These are phyloP conservation scores for Lasioglossum zephyrum DNA, from an alignment of 2,888 invertebrate species.

Conservation along the genomic window DNA sequence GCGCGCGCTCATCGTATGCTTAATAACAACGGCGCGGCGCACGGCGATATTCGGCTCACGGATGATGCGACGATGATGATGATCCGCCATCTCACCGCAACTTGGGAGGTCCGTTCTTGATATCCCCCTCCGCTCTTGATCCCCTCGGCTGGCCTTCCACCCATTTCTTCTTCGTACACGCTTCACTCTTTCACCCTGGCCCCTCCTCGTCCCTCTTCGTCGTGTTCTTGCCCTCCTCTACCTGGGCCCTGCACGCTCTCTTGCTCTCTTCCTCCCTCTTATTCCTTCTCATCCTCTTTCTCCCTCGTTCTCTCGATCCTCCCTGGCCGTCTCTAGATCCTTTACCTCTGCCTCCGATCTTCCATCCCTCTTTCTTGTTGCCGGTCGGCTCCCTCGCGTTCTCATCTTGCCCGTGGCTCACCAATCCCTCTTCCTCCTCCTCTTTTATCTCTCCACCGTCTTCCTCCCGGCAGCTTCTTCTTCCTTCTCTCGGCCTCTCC, in stretches of 20 bases:
- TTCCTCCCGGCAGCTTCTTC: constrained; percentile 31
- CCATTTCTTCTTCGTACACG: constrained; percentile 80
- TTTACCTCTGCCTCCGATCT: constrained; percentile 49
- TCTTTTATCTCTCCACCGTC: constrained; percentile 19
- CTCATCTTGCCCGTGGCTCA: constrained; percentile 27
- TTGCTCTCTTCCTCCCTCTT: constrained; percentile 28
- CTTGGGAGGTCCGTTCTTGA: constrained; percentile 85
- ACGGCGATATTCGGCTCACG: constrained; percentile 81
- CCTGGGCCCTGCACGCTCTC: constrained; percentile 67
- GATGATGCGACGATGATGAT: constrained; percentile 84
- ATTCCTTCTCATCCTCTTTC: constrained; percentile 57
- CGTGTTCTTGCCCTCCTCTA: constrained; percentile 25
- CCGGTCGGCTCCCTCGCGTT: constrained; percentile 27
- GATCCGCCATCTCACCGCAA: constrained; percentile 84
- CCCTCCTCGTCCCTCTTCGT: constrained; percentile 44
- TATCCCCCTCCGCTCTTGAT: constrained; percentile 75
- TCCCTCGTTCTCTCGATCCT: constrained; percentile 64
- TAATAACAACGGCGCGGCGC: constrained; percentile 62
- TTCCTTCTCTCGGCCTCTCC: constrained; percentile 35
- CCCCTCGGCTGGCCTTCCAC: constrained; percentile 75
- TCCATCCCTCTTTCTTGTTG: constrained; percentile 61
- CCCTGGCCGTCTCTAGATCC: constrained; percentile 75
- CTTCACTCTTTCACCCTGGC: constrained; percentile 69
- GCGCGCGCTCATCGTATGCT: constrained; percentile 40
- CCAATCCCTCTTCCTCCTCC: constrained; percentile 55